Evolutionary conservation across 2,113 vertebrate genomes (phyloP), one percentile per base, ranked within the genome.

Genomic region (Eulacestoma nigropectus): DNA sequence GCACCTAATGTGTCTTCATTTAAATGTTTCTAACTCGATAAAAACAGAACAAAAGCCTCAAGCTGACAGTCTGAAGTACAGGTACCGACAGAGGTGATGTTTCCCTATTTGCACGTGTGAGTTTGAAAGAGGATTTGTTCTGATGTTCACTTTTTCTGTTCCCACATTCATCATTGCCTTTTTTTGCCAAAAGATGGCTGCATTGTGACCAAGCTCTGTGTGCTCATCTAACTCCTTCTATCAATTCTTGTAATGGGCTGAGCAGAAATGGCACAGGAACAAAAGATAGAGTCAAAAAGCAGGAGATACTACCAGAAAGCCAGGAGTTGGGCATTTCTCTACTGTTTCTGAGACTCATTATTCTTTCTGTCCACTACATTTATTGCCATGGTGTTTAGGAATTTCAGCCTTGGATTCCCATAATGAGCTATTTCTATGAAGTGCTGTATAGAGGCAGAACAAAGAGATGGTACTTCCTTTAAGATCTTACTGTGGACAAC

Each of bases 341-440:
- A 6, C 80, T 84, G 35, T 75, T 84, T 84, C 86, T 75, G 56
- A 92, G 84, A 37, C 80, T 87, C 89, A 75, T 97, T 97, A 74
- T 86, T 89, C 89, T 93, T 93, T 90, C 91, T 78, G 73, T 93
- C 80, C 84, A 75, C 86, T 86, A 77, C 91, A 70, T 97, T 96
- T 95, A 96, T 92, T 92, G 80, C 95, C 68, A 75, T 84, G 94
- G 89, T 87, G 84, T 93, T 96, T 56, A 93, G 91, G 96, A 97
- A 95, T 96, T 95, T 93, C 86, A 93, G 80, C 80, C 76, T 76
- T 94, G 89, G 60, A 86, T 93, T 97, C 91, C 80, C 84, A 90
- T 97, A 97, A 96, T 95, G 94, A 97, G 93, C 95, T 96, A 72
- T 72, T 95, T 92, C 96, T 95, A 94, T 95, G 89, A 93, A 97